Percentiles rank a stretch among this genome's conserved stretches.
phyloP scores from a whole-genome alignment of 2,113 vertebrate genomes.

The Sinocyclocheilus grahami region DNA sequence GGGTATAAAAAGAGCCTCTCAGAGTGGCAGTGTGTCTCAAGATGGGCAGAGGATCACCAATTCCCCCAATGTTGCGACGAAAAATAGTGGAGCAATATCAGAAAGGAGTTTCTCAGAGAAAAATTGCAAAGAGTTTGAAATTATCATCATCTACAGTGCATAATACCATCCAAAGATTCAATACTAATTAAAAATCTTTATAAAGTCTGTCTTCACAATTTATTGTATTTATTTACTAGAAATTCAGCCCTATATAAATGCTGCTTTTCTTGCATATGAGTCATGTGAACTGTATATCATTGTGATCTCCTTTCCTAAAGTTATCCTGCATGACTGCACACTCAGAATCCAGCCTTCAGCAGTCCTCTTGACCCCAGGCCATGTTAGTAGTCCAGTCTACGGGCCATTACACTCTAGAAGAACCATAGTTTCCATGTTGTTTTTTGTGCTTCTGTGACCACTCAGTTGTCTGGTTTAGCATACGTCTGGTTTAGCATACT shows the following conservation, averaged over 20 bases:
- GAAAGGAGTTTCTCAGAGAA: too few species aligned
- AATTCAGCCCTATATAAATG: background rate
- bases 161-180: too few species aligned
- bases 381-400: background rate
- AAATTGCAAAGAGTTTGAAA: too few species aligned
- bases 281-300: background rate
- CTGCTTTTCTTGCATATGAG: background rate
- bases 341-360: background rate
- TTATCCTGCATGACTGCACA: background rate
- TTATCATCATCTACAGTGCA: too few species aligned
- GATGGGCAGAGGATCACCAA: too few species aligned
- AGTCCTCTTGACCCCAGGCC: background rate
- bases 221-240: background rate
- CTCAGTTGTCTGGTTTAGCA: too few species aligned
- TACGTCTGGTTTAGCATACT: background rate
- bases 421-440: background rate
- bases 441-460: background rate
- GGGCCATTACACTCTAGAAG: background rate
- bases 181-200: background rate
- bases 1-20: too few species aligned
- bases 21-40: too few species aligned
- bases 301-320: background rate
- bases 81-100: too few species aligned
- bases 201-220: background rate
- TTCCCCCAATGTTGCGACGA: too few species aligned